Evolutionary conservation across 2,888 invertebrate genomes (phyloP).

Genomic region (Tryphoninae sp.): DNA sequence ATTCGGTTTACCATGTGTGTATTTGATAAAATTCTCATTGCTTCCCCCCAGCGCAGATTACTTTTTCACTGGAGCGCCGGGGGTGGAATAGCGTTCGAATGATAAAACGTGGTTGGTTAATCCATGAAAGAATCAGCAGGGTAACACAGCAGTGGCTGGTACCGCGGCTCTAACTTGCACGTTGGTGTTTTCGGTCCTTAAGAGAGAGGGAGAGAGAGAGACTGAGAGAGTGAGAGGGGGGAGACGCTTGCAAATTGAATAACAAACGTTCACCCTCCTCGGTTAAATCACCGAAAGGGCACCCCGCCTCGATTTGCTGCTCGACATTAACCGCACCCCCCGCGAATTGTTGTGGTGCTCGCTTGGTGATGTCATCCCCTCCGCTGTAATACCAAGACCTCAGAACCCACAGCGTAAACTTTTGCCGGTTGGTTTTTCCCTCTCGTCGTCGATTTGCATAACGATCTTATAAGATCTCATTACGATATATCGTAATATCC

Average conservation of each 20-base stretch:
- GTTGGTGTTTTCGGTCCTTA: slow-evolving; percentile 44
- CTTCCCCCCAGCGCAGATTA: not conserved
- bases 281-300: slow-evolving; percentile 78
- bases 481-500: slow-evolving; percentile 74
- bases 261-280: slow-evolving; percentile 79
- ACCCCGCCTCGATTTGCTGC: slow-evolving; percentile 73
- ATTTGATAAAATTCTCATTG: not conserved
- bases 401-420: slow-evolving; percentile 60
- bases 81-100: slow-evolving; percentile 23
- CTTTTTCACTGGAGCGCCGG: not conserved
- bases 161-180: slow-evolving; percentile 49
- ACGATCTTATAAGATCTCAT: slow-evolving; percentile 73
- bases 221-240: slow-evolving; percentile 70
- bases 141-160: slow-evolving; percentile 61
- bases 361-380: slow-evolving; percentile 33
- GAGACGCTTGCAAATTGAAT: slow-evolving; percentile 77
- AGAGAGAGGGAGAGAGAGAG: slow-evolving; percentile 60
- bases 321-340: slow-evolving; percentile 79
- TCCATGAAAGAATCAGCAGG: slow-evolving; percentile 37
- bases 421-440: slow-evolving; percentile 61
- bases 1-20: not conserved
- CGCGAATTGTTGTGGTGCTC: slow-evolving; percentile 69
- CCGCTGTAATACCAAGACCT: slow-evolving; percentile 51
- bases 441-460: slow-evolving; percentile 74
- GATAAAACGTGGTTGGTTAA: slow-evolving; percentile 37